Conservation (phyloP, 2,113 vertebrate genomes). For the Eulemur macaco region DNA sequence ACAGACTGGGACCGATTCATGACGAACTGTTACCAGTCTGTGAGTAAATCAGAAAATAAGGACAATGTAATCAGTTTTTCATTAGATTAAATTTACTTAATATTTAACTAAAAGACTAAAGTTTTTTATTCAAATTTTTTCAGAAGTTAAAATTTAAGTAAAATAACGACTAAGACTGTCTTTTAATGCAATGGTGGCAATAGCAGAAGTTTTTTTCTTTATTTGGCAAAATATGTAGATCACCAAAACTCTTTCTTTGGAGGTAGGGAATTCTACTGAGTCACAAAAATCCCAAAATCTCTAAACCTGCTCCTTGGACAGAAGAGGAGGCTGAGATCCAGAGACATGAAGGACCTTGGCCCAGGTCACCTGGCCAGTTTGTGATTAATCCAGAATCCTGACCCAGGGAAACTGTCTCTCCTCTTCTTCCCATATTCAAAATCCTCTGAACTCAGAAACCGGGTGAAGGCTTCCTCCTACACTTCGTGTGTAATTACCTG, state of each 20-base stretch:
- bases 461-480: background rate
- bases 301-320: background rate
- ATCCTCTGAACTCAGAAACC: background rate
- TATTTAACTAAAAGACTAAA: background rate
- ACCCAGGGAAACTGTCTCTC: background rate
- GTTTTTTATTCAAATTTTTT: background rate
- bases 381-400: background rate
- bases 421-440: background rate
- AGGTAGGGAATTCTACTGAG: background rate
- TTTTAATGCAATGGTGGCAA: background rate
- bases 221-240: background rate
- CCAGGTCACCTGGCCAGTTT: background rate
- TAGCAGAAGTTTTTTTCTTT: background rate
- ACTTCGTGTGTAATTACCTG: constrained; percentile 31
- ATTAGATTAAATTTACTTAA: background rate
- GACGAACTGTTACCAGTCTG: background rate
- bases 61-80: background rate
- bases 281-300: background rate
- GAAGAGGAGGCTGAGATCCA: background rate
- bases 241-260: background rate
- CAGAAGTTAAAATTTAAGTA: background rate
- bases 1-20: background rate
- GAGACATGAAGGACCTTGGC: background rate
- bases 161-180: background rate
- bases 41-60: background rate